These are phyloP conservation scores for Cephus pygmeus DNA, from an alignment of 2,888 invertebrate genomes.

Conservation along the genomic window DNA sequence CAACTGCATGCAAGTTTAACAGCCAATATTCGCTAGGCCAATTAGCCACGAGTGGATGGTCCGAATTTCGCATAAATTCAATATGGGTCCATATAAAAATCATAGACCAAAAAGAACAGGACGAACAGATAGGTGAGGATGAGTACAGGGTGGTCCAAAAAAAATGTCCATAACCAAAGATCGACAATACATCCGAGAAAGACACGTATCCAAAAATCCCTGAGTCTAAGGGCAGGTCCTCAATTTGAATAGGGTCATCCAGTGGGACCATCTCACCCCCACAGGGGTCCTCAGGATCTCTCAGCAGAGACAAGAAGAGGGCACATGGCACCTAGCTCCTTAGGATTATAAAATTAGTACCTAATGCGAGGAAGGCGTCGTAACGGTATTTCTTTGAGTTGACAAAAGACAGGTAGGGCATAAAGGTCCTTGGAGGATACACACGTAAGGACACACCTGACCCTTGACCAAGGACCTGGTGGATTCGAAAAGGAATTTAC, in stretches of 20 bases:
- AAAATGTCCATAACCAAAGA: background rate
- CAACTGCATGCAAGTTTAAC: background rate
- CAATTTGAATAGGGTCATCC: background rate
- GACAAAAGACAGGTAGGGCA: conserved; percentile 36
- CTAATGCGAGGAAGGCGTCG: conserved; percentile 51
- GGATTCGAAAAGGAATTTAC: background rate
- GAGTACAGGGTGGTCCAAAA: background rate
- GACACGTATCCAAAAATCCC: background rate
- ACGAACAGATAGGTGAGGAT: background rate
- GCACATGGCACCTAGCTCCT: conserved; percentile 34
- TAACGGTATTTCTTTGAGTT: conserved; percentile 40
- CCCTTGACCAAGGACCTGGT: background rate
- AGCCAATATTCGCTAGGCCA: background rate
- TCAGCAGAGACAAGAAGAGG: conserved; percentile 4
- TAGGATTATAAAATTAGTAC: conserved; percentile 57
- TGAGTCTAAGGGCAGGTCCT: background rate
- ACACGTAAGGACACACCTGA: conserved; percentile 4
- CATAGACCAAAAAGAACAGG: background rate
- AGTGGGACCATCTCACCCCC: background rate
- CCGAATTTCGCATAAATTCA: background rate
- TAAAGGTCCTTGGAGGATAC: background rate
- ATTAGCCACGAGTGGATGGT: background rate
- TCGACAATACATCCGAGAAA: background rate
- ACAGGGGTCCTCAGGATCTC: background rate
- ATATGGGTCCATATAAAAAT: background rate